These are phyloP conservation scores for Tringa solitaria DNA, from an alignment of 2,113 vertebrate genomes.

Conservation along the genomic window DNA sequence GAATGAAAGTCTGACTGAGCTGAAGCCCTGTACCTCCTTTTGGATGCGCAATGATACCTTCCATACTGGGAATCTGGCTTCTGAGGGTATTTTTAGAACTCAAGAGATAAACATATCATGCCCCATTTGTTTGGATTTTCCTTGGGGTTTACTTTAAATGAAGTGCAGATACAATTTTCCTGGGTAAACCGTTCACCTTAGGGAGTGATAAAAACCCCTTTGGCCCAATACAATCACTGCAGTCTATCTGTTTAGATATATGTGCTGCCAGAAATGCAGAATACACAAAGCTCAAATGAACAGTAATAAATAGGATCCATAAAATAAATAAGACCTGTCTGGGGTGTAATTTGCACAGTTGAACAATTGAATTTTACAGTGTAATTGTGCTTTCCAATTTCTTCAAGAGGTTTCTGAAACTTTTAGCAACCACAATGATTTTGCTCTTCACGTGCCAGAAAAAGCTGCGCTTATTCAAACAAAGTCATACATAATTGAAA, in stretches of 20 bases:
- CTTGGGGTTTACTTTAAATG: conserved; percentile 37
- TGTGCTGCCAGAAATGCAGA: conserved; percentile 60
- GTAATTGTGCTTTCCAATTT: conserved; percentile 9
- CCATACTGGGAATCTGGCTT: neutral
- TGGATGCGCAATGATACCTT: neutral
- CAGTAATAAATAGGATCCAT: conserved; percentile 64
- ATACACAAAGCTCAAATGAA: conserved; percentile 60
- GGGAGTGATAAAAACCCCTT: conserved; percentile 42
- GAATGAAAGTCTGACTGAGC: neutral
- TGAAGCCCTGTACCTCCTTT: neutral
- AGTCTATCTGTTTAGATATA: conserved; percentile 41
- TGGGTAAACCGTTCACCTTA: conserved; percentile 44
- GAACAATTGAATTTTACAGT: conserved; percentile 53
- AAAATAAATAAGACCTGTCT: conserved; percentile 66
- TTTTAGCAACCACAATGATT: neutral
- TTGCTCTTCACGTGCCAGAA: neutral
- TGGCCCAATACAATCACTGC: conserved; percentile 20
- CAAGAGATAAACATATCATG: neutral
- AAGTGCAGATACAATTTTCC: conserved; percentile 42
- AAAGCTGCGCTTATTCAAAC: neutral
- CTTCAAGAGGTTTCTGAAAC: conserved; percentile 27
- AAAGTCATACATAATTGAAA: neutral
- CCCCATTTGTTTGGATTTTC: conserved; percentile 54
- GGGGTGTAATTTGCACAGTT: conserved; percentile 49
- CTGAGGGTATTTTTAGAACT: neutral